Evolutionary conservation across 2,113 vertebrate genomes (phyloP).

Genomic region (Alectura lathami): DNA sequence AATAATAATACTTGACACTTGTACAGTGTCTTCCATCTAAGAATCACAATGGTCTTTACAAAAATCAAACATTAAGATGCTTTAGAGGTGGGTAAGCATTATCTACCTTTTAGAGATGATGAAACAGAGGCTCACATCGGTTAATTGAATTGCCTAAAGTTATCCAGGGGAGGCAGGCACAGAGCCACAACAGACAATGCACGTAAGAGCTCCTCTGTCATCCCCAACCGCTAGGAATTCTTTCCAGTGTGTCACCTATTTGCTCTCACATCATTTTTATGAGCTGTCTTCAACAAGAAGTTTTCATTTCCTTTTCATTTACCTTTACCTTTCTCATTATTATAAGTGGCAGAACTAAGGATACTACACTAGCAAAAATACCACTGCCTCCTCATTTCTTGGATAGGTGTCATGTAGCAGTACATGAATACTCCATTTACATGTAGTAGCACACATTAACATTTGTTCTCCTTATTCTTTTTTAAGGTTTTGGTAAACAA

Average conservation of each 20-base stretch:
- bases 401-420: background rate
- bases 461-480: background rate
- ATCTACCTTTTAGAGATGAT: background rate
- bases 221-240: slow-evolving; percentile 13
- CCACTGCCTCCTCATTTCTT: background rate
- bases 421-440: background rate
- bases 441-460: background rate
- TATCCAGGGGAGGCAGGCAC: background rate
- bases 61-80: slow-evolving; percentile 35
- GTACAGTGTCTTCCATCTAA: background rate
- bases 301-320: background rate
- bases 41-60: background rate
- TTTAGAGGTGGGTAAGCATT: background rate
- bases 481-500: background rate
- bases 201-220: background rate
- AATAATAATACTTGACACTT: slow-evolving; percentile 4
- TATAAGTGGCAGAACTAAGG: slow-evolving; percentile 39
- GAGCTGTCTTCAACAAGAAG: slow-evolving; percentile 12
- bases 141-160: slow-evolving; percentile 42
- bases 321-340: background rate
- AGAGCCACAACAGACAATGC: background rate
- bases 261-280: slow-evolving; percentile 27
- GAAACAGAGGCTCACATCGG: background rate
- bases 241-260: slow-evolving; percentile 6
- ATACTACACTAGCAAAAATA: background rate